These are phyloP conservation scores for Eupristina koningsbergeri DNA, from an alignment of 1,140 invertebrate species.

Conservation along the genomic window DNA sequence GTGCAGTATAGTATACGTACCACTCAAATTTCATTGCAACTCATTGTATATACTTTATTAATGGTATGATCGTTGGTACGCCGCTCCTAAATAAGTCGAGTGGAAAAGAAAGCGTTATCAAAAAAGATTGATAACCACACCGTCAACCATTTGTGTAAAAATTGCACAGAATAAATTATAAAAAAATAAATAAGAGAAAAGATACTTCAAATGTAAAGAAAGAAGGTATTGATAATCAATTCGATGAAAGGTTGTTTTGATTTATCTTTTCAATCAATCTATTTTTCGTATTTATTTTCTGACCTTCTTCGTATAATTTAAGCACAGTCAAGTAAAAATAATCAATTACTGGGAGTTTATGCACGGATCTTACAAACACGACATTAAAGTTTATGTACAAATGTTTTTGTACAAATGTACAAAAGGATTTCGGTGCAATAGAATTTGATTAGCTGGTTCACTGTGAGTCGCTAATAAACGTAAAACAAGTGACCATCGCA, in stretches of 20 bases:
- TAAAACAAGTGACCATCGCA: slow-evolving; percentile 13
- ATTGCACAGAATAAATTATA: neutral
- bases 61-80: neutral
- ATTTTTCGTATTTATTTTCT: neutral
- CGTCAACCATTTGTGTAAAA: neutral
- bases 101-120: no score
- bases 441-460: slow-evolving; percentile 22
- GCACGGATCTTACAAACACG: slow-evolving; percentile 27
- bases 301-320: neutral
- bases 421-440: neutral
- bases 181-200: neutral
- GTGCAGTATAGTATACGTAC: no score
- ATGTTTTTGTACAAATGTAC: no score
- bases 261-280: neutral
- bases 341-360: slow-evolving; percentile 31
- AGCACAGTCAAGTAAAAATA: neutral
- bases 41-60: neutral
- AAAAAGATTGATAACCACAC: no score
- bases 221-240: neutral
- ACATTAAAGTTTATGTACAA: slow-evolving; percentile 26
- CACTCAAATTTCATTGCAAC: neutral
- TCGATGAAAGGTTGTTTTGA: slow-evolving; percentile 13
- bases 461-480: neutral
- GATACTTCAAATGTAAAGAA: neutral
- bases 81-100: neutral